Evolutionary conservation across 2,888 invertebrate genomes (phyloP).

Genomic region (Myopa testacea): DNA sequence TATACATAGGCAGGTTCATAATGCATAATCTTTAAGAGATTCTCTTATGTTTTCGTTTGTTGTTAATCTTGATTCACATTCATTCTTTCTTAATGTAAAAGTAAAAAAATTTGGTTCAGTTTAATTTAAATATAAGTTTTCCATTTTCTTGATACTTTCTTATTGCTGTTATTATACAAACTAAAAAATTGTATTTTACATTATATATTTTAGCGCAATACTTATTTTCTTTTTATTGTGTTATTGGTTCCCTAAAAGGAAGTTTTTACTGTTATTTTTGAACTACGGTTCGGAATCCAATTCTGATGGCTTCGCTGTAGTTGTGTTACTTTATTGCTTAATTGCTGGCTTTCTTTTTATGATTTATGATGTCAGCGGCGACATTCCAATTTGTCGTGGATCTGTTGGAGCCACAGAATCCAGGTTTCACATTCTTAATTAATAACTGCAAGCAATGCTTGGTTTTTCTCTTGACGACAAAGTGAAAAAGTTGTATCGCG

Average conservation of each 20-base stretch:
- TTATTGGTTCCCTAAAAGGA: neutral
- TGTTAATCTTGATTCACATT: slow-evolving; percentile 11
- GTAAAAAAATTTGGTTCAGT: neutral
- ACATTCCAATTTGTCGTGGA: slow-evolving; percentile 75
- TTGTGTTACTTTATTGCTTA: neutral
- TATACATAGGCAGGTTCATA: slow-evolving; percentile 5
- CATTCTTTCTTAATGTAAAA: slow-evolving; percentile 8
- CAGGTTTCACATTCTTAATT: slow-evolving; percentile 90
- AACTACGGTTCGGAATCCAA: slow-evolving; percentile 8
- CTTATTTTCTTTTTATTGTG: neutral
- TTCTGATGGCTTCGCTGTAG: slow-evolving; percentile 7
- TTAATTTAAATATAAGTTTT: slow-evolving; percentile 11
- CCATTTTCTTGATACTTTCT: neutral
- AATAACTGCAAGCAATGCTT: slow-evolving; percentile 96
- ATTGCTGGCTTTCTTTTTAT: no score
- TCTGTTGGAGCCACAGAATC: slow-evolving; percentile 71
- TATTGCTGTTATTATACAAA: slow-evolving; percentile 12
- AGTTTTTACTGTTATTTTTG: slow-evolving; percentile 13
- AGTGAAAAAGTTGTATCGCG: slow-evolving; percentile 95
- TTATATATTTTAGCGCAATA: neutral
- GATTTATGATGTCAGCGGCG: slow-evolving; percentile 72
- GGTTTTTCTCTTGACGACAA: slow-evolving; percentile 96
- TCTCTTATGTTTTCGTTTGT: slow-evolving; percentile 30
- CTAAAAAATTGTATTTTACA: slow-evolving; percentile 21
- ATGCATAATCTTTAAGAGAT: slow-evolving; percentile 26